Evolutionary conservation across 1,140 invertebrate species (phyloP).

Genomic region (Meloidogyne hapla): DNA sequence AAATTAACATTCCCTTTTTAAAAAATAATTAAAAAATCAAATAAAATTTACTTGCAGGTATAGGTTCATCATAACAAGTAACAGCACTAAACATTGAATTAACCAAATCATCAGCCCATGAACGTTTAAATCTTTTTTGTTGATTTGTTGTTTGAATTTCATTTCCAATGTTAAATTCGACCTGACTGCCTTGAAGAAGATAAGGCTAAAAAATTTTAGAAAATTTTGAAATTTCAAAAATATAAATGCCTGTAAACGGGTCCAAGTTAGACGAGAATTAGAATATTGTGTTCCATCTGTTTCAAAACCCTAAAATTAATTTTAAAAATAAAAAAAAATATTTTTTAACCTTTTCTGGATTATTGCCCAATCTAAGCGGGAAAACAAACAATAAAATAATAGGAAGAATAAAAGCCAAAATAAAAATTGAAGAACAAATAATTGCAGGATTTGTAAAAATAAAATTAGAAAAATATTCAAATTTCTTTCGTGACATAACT

Average conservation of each 20-base stretch:
- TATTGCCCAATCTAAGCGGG: conserved; percentile 47
- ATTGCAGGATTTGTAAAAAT: background rate
- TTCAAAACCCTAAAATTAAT: conserved; percentile 54
- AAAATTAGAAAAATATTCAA: background rate
- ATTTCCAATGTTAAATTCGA: conserved; percentile 27
- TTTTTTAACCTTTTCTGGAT: conserved; percentile 54
- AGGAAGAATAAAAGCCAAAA: conserved; percentile 34
- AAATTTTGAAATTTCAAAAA: background rate
- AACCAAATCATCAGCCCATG: conserved; percentile 61
- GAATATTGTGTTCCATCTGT: conserved; percentile 57
- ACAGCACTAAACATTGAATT: conserved; percentile 48
- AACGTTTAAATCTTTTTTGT: conserved; percentile 30
- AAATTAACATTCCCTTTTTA: too few species aligned
- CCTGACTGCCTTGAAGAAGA: conserved; percentile 48
- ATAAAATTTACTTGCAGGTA: conserved; percentile 57
- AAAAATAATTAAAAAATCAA: background rate
- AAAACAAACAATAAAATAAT: conserved; percentile 33
- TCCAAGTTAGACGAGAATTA: conserved; percentile 54
- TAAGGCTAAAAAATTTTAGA: conserved; percentile 17
- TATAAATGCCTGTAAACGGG: conserved; percentile 43
- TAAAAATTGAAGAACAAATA: background rate
- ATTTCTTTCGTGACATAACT: background rate
- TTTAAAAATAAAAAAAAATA: background rate
- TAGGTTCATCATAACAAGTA: conserved; percentile 58
- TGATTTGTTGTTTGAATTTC: conserved; percentile 4